Base-by-base conservation (phyloP, 2,113 vertebrate species). In the Smithornis capensis region DNA sequence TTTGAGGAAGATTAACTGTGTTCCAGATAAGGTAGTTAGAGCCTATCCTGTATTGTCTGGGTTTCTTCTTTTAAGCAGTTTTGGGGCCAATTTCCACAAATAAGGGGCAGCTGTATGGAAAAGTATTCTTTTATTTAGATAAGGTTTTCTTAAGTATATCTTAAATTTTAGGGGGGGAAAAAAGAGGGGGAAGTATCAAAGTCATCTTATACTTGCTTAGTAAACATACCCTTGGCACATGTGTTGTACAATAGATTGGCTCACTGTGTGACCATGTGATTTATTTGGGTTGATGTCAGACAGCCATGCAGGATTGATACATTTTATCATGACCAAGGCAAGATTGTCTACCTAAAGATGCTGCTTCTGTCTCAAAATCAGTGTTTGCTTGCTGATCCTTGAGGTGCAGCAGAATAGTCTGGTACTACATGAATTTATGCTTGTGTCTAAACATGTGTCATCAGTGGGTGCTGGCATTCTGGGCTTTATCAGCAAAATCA, bases 211-310 rank as follows among this genome's bases (percentile, higher is more conserved):
- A 67, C 14, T 53, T 86, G 12, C 14, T 40, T 15, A 40, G 12
- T 29, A 68, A 75, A 68, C 5, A 27, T 13, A 68, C 19, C 15
- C 42, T 79, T 83, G 62, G n/a, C 52, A 42, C 0, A 0, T 12
- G 15, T 69, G 15, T 8, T 65, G 1, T 38, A 21, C 23, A 35
- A 6, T 42, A 70, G 50, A 74, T 50, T 45, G 65, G 3, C 67
- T 79, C 14, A 28, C 63, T 76, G 19, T 49, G 52, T 75, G 37
- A 47, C 56, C 31, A 31, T 52, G 60, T 92, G 50, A 86, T 75
- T 65, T 79, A 60, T 45, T 65, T 8, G 24, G 37, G n/a, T 52
- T 79, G 45, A 75, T 65, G 19, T 79, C 50, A 92, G 49, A 55
- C 40, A 77, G 1, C 2, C n/a, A 90, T 68, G 60, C 38, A 89